Percentiles rank a stretch among this genome's conserved stretches.
Evolutionary conservation across 2,113 vertebrate genomes (phyloP).

Genomic region (Caretta caretta): DNA sequence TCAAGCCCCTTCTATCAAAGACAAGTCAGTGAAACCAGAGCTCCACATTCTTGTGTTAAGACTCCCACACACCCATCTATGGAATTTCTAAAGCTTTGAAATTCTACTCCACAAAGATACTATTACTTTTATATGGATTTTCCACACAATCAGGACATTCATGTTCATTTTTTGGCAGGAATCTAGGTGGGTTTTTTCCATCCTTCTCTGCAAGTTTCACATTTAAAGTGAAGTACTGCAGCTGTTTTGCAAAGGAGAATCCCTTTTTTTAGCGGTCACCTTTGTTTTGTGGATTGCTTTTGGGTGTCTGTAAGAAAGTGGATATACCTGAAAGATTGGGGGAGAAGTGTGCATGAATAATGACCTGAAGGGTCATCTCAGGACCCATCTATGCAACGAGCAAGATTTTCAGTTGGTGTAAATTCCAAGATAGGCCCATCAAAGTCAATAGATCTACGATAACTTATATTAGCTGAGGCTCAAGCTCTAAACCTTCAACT

Average conservation of each 20-base stretch:
- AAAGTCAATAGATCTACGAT: neutral
- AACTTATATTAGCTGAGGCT: neutral
- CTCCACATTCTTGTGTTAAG: neutral
- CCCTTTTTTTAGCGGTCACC: neutral
- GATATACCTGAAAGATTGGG: neutral
- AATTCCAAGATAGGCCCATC: neutral
- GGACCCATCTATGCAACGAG: neutral
- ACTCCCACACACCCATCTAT: neutral
- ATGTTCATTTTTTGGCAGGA: neutral
- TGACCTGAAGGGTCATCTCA: neutral
- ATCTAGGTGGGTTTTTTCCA: neutral
- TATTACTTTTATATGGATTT: constrained; percentile 28
- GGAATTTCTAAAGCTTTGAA: neutral
- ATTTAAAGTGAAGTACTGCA: neutral
- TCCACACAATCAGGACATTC: neutral
- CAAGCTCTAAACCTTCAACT: neutral
- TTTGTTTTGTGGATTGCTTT: constrained; percentile 35
- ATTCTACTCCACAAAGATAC: constrained; percentile 19
- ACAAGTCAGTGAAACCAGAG: neutral
- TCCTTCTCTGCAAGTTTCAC: neutral
- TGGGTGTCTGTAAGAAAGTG: neutral
- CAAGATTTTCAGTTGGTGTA: neutral
- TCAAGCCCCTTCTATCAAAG: accelerated
- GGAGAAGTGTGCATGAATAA: neutral
- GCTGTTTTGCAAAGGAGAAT: neutral